These are phyloP conservation scores for Thymelicus acteon DNA, from an alignment of 2,888 invertebrate genomes.

Conservation along the genomic window DNA sequence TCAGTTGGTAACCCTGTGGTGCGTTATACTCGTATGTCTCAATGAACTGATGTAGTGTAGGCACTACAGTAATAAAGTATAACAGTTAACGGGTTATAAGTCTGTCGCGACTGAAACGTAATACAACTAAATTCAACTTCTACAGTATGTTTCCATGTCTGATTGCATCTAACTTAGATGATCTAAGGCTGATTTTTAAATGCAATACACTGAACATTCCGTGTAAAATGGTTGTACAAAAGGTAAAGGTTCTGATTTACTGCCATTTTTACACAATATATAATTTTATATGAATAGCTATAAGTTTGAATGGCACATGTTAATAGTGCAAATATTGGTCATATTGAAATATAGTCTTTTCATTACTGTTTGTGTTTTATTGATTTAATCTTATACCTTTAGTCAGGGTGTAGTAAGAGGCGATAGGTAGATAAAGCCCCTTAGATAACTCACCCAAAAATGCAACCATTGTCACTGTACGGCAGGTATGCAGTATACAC, in stretches of 20 bases:
- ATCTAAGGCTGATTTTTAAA: slow-evolving; percentile 31
- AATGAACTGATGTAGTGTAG: no score
- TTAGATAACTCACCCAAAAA: no score
- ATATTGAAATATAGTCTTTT: slow-evolving; percentile 19
- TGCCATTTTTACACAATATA: slow-evolving; percentile 33
- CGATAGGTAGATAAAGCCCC: no score
- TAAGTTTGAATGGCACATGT: slow-evolving; percentile 30
- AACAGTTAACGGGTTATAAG: no score
- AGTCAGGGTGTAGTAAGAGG: no score
- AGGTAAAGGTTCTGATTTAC: slow-evolving; percentile 7
- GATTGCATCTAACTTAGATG: not conserved
- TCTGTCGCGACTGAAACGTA: not conserved
- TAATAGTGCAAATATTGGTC: slow-evolving; percentile 26
- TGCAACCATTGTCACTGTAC: no score
- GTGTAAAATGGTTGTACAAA: slow-evolving; percentile 29
- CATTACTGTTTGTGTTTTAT: not conserved
- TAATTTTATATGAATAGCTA: slow-evolving; percentile 31
- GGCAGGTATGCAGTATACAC: no score
- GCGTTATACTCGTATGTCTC: no score
- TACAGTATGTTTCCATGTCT: not conserved
- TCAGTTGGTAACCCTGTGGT: no score
- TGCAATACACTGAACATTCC: slow-evolving; percentile 25
- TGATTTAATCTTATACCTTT: not conserved
- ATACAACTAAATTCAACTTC: not conserved
- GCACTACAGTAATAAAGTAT: no score